Conservation (phyloP, 2,113 vertebrate genomes). For the Suncus etruscus region DNA sequence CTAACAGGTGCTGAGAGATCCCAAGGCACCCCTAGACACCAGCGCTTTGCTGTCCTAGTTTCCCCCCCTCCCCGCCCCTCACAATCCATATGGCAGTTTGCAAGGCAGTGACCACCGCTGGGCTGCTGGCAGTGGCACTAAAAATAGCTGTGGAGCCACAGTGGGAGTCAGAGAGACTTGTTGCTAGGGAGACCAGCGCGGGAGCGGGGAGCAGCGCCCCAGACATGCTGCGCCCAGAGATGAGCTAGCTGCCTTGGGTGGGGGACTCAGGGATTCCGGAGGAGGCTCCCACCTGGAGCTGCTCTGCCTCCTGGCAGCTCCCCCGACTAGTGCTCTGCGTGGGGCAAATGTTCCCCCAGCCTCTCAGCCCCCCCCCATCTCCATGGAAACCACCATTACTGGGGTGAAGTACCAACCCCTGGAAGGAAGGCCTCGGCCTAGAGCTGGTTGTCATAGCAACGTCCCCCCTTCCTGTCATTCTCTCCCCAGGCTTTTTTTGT, state of each 20-base stretch:
- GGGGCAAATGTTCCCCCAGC: constrained; percentile 64
- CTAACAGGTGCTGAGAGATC: not conserved
- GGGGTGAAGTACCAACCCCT: constrained; percentile 81
- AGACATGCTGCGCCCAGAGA: not conserved
- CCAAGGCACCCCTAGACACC: not conserved
- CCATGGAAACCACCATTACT: constrained; percentile 81
- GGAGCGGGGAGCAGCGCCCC: not conserved
- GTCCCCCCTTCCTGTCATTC: constrained; percentile 64
- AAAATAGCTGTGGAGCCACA: constrained; percentile 78
- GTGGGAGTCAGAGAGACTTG: constrained; percentile 76
- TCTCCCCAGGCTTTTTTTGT: constrained; percentile 71
- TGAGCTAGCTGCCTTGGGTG: constrained; percentile 8
- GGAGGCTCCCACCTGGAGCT: constrained; percentile 57
- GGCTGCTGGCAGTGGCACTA: constrained; percentile 74
- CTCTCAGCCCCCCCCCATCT: constrained; percentile 78
- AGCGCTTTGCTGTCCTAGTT: constrained; percentile 51
- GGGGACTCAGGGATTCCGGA: constrained; percentile 14
- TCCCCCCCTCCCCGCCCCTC: constrained; percentile 39
- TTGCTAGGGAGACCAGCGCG: constrained; percentile 80
- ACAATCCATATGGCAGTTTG: constrained; percentile 59
- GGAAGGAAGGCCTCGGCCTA: constrained; percentile 80
- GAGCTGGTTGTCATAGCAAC: constrained; percentile 83
- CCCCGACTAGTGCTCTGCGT: constrained; percentile 63
- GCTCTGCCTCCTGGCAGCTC: constrained; percentile 71
- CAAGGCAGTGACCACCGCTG: constrained; percentile 67